Evolutionary conservation across 2,888 invertebrate genomes (phyloP).

Genomic region (Yponomeuta sedellus): DNA sequence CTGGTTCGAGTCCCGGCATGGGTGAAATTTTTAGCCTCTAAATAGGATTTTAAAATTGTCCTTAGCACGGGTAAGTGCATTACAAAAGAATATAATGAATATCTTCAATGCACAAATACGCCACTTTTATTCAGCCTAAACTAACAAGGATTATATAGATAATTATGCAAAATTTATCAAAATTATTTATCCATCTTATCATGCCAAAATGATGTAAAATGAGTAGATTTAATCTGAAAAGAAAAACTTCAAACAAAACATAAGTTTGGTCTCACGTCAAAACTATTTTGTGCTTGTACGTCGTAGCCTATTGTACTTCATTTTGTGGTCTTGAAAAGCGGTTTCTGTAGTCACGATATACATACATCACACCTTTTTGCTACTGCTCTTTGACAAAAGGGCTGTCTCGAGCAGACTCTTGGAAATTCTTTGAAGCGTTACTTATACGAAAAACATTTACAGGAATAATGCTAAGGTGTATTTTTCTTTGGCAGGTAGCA

Average conservation of each 20-base stretch:
- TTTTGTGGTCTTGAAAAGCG: background rate
- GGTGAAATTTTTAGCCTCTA: no score
- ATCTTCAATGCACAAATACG: no score
- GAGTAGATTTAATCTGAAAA: no score
- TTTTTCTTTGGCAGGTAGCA: conserved; percentile 51
- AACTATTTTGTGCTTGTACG: background rate
- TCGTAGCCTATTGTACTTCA: background rate
- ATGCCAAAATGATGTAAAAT: no score
- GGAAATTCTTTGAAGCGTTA: background rate
- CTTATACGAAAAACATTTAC: background rate
- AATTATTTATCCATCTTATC: no score
- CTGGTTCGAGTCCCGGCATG: no score
- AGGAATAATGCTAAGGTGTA: background rate
- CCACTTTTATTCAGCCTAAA: no score
- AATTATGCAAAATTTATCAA: no score
- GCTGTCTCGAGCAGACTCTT: background rate
- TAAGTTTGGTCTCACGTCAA: background rate
- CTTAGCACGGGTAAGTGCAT: no score
- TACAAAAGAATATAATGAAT: no score
- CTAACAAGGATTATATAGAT: no score
- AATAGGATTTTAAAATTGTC: no score
- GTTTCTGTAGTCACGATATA: background rate
- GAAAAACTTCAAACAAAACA: background rate
- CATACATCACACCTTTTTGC: background rate
- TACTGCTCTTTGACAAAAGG: background rate